These are phyloP conservation scores for Drosophila lacicola DNA, from an alignment of 2,888 invertebrate genomes.

Conservation along the genomic window DNA sequence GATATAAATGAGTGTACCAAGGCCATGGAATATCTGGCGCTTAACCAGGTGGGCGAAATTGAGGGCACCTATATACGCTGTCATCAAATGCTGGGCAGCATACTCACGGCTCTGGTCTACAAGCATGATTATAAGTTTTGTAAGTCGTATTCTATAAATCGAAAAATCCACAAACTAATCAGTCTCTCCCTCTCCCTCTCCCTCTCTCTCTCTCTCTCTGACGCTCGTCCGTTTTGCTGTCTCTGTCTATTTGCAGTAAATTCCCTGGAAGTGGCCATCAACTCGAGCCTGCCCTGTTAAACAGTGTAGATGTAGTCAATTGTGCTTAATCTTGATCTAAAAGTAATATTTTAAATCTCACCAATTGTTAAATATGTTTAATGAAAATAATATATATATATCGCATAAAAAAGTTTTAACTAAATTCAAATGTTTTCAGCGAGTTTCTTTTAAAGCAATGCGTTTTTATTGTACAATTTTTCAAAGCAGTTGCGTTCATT, in stretches of 20 bases:
- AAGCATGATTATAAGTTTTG: constrained; percentile 51
- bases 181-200: background rate
- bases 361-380: background rate
- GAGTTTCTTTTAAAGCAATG: background rate
- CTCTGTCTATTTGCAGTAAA: constrained; percentile 71
- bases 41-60: constrained; percentile 81
- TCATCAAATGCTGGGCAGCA: constrained; percentile 82
- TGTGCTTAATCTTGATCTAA: background rate
- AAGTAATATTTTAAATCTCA: background rate
- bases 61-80: constrained; percentile 83
- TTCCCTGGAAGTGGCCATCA: constrained; percentile 80
- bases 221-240: background rate
- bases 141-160: constrained; percentile 34
- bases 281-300: constrained; percentile 80
- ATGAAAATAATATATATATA: background rate
- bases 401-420: background rate
- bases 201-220: background rate
- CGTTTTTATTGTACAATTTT: background rate
- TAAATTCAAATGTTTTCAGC: background rate
- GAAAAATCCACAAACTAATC: background rate
- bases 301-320: background rate
- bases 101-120: constrained; percentile 78
- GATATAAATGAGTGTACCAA: constrained; percentile 14
- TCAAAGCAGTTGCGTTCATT: background rate
- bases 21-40: constrained; percentile 62